phyloP scores from a whole-genome alignment of 2,888 invertebrate species.

The Nemotelus pantherinus region DNA sequence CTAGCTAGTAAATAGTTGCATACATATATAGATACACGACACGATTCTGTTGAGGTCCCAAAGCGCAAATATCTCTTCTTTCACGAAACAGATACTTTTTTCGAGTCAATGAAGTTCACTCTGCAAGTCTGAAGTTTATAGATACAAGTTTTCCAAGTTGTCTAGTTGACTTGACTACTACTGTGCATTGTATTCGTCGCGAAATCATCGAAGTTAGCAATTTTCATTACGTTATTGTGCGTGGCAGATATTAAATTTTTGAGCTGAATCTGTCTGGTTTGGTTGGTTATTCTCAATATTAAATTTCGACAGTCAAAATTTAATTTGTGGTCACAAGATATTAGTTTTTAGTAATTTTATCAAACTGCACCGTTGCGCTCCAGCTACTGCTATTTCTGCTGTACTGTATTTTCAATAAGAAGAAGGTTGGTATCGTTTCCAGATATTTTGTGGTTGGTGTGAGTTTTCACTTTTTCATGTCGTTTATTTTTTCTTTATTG shows the following conservation, averaged over 20 bases:
- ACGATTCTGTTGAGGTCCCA: slow-evolving; percentile 31
- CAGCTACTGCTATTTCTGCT: no score
- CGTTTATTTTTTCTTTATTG: no score
- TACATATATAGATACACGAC: background rate
- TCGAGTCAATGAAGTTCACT: slow-evolving; percentile 14
- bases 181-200: slow-evolving; percentile 20
- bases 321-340: slow-evolving; percentile 20
- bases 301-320: slow-evolving; percentile 21
- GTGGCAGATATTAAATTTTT: slow-evolving; percentile 28
- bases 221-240: slow-evolving; percentile 19
- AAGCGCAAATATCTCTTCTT: slow-evolving; percentile 11
- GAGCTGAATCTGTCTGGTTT: slow-evolving; percentile 17
- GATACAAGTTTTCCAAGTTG: background rate
- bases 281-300: background rate
- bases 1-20: background rate
- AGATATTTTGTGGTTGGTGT: background rate
- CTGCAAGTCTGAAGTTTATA: background rate
- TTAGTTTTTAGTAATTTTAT: slow-evolving; percentile 30
- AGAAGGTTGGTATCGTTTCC: no score
- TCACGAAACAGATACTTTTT: slow-evolving; percentile 30
- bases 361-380: background rate
- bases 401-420: no score
- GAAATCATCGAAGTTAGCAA: slow-evolving; percentile 12
- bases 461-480: slow-evolving; percentile 9
- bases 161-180: slow-evolving; percentile 5